phyloP scores from a whole-genome alignment of 2,113 vertebrate species.

The Narcine bancroftii region DNA sequence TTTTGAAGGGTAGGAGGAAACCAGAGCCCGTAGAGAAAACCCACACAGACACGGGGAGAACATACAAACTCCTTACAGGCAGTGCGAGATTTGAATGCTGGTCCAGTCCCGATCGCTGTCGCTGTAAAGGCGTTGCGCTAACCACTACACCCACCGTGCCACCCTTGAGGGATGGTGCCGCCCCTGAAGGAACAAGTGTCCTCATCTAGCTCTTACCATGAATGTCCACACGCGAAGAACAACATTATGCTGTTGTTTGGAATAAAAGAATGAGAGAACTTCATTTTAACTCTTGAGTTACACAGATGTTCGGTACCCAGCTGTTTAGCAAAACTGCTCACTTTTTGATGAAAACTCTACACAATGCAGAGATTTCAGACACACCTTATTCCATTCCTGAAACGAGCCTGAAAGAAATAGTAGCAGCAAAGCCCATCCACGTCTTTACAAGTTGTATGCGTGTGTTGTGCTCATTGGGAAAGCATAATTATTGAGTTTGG shows the following conservation, averaged over 20 bases:
- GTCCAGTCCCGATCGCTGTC: no score
- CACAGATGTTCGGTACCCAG: not conserved
- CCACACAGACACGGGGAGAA: no score
- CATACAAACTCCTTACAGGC: no score
- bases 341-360: not conserved
- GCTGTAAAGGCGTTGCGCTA: no score
- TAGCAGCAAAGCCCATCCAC: not conserved
- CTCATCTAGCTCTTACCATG: no score
- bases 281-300: not conserved
- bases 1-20: no score
- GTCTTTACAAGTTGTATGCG: not conserved
- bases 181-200: no score
- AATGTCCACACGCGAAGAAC: not conserved
- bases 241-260: not conserved
- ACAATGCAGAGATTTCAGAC: not conserved
- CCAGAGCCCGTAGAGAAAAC: no score
- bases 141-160: no score
- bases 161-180: no score
- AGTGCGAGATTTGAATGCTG: no score
- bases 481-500: not conserved
- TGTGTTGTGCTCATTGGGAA: not conserved
- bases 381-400: not conserved
- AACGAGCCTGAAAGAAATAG: not conserved
- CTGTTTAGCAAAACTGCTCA: not conserved
- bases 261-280: not conserved